These are phyloP conservation scores for Sphaerophoria rueppellii DNA, from an alignment of 2,888 invertebrate species.

Conservation along the genomic window DNA sequence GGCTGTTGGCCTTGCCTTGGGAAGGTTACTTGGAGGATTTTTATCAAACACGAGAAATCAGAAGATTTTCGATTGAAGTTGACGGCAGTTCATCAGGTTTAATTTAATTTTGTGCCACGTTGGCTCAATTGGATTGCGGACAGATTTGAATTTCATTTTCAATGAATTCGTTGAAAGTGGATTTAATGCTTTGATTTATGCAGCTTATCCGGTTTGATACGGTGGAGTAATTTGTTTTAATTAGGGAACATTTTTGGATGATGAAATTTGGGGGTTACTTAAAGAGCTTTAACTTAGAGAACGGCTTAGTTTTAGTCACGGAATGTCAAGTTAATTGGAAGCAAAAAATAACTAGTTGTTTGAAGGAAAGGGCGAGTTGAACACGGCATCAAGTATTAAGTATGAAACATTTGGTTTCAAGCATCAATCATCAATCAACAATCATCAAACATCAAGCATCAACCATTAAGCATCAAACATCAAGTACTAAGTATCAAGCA, in stretches of 20 bases:
- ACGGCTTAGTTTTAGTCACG: background rate
- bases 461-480: too few relatives aligned
- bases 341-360: background rate
- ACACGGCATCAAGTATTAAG: too few relatives aligned
- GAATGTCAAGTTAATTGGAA: background rate
- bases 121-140: slow-evolving; percentile 7
- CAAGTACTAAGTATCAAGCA: too few relatives aligned
- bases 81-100: slow-evolving; percentile 48
- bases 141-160: background rate
- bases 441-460: too few relatives aligned
- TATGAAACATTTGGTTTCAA: too few relatives aligned
- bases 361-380: background rate
- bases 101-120: slow-evolving; percentile 50
- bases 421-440: too few relatives aligned
- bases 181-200: slow-evolving; percentile 62
- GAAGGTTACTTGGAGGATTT: slow-evolving; percentile 4
- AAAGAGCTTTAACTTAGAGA: slow-evolving; percentile 4
- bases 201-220: slow-evolving; percentile 37
- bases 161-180: slow-evolving; percentile 42
- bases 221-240: slow-evolving; percentile 52
- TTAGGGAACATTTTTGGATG: slow-evolving; percentile 22
- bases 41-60: slow-evolving; percentile 53
- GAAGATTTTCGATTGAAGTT: slow-evolving; percentile 18
- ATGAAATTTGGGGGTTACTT: slow-evolving; percentile 9
- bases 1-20: slow-evolving; percentile 32